phyloP scores from a whole-genome alignment of 2,113 vertebrate species.

The Hucho hucho region DNA sequence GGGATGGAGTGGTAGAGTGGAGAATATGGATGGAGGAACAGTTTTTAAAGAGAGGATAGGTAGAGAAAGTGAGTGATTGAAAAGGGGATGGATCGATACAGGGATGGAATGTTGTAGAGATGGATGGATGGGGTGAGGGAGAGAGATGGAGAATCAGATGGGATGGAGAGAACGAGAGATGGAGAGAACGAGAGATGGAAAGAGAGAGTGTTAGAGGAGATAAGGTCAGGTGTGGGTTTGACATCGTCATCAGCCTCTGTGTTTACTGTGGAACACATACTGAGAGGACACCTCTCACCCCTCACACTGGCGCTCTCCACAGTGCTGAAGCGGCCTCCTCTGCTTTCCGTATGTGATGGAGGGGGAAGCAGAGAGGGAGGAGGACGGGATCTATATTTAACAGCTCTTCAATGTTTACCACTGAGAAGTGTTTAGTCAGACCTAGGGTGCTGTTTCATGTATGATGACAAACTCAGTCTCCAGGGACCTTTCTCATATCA shows the following conservation, averaged over 20 bases:
- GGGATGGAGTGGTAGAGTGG: too few species aligned
- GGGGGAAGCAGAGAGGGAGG: conserved; percentile 8
- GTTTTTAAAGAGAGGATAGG: neutral
- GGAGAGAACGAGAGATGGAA: neutral
- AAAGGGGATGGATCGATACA: conserved; percentile 23
- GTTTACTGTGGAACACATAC: conserved; percentile 63
- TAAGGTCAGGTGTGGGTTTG: conserved; percentile 60
- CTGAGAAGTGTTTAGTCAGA: conserved; percentile 74
- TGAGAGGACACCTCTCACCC: conserved; percentile 63
- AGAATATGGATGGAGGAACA: neutral
- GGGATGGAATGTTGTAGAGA: neutral
- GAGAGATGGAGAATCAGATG: too few species aligned
- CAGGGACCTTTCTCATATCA: conserved; percentile 60
- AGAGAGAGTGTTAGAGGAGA: conserved; percentile 27
- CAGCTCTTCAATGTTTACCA: conserved; percentile 71
- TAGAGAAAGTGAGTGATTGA: neutral
- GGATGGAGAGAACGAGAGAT: neutral
- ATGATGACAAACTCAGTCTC: conserved; percentile 70
- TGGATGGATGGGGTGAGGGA: too few species aligned
- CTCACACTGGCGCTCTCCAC: conserved; percentile 55
- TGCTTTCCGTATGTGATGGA: conserved; percentile 37
- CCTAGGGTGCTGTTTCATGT: conserved; percentile 74
- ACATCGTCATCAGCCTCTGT: conserved; percentile 58
- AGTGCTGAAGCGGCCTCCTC: conserved; percentile 65
- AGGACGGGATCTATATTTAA: conserved; percentile 65